phyloP scores from a whole-genome alignment of 2,888 invertebrate genomes.

The Calameuta pallipes region DNA sequence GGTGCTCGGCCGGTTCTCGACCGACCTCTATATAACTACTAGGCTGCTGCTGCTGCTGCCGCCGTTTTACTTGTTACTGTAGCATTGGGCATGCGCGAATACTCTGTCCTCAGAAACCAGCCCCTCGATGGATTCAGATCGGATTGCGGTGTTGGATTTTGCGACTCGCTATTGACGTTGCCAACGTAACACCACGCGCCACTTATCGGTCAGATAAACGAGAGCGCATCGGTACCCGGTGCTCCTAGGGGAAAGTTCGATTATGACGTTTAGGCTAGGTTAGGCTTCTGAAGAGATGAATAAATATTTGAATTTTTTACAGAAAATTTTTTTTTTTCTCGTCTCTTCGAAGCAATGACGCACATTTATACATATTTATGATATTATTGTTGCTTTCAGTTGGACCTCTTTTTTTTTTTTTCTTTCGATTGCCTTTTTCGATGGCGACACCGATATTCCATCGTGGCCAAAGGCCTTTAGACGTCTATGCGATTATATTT shows the following conservation, averaged over 20 bases:
- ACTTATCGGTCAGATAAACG: conserved; percentile 6
- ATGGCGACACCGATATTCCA: neutral
- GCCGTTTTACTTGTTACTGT: neutral
- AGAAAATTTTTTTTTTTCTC: too few relatives aligned
- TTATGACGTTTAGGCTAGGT: neutral
- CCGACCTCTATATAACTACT: conserved; percentile 23
- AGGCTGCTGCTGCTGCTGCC: neutral
- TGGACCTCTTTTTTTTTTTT: neutral
- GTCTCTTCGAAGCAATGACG: too few relatives aligned
- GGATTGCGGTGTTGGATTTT: conserved; percentile 8
- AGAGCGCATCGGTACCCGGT: neutral
- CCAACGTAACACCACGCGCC: conserved; percentile 1
- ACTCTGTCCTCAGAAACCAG: neutral
- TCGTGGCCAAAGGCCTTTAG: neutral
- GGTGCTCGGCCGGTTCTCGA: conserved; percentile 43
- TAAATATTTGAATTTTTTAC: neutral
- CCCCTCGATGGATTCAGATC: conserved; percentile 13
- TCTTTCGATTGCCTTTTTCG: neutral
- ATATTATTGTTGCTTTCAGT: neutral
- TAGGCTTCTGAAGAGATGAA: neutral
- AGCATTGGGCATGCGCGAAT: neutral
- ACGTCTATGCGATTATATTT: too few relatives aligned
- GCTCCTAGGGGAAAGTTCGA: neutral
- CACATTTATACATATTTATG: too few relatives aligned
- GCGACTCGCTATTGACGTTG: neutral